Base-by-base conservation (phyloP, 2,113 vertebrate species). In the Phalacrocorax pelagicus region DNA sequence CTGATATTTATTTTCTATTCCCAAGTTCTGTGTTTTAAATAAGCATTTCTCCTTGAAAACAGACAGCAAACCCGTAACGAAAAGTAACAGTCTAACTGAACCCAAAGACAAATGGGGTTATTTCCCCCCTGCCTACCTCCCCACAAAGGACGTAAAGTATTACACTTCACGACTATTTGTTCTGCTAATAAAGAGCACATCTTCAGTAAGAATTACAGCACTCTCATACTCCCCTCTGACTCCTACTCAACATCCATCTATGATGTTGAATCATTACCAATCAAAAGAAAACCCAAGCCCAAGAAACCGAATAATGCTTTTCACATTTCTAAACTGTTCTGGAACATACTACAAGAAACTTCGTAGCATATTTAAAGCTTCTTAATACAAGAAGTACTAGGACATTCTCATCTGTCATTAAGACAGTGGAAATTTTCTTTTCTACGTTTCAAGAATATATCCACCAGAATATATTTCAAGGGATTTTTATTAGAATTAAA, bases 1-100 rank as follows among this genome's bases (percentile, higher is more conserved):
- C 52, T 69, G 79, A 19, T 51, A 87, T 65, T 97, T 93, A 78
- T 91, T 82, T 90, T 85, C 83, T 66, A 20, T 54, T 87, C 51
- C 72, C 89, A 61, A 81, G 40, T 73, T 86, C 1, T 1, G 40
- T n/a, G 58, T 55, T 96, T 94, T 93, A 88, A 91, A 85, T 38
- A 54, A 90, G 29, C 61, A 74, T 38, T 86, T 94, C 92, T 95
- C 49, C 90, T 81, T 51, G 65, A 81, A 72, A 91, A 86, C 66
- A 94, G 93, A 80, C 93, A 93, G 63, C 72, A 87, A 85, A 85
- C 6, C 18, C 4, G 72, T 51, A 67, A 49, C 1, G 59, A 81
- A 85, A 72, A 88, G 59, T 8, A 69, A 59, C 34, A 74, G 69
- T n/a, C 47, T 12, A 57, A 38, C 8, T 19, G 92, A 66, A 87